phyloP scores from a whole-genome alignment of 2,113 vertebrate genomes.

The Bungarus multicinctus region DNA sequence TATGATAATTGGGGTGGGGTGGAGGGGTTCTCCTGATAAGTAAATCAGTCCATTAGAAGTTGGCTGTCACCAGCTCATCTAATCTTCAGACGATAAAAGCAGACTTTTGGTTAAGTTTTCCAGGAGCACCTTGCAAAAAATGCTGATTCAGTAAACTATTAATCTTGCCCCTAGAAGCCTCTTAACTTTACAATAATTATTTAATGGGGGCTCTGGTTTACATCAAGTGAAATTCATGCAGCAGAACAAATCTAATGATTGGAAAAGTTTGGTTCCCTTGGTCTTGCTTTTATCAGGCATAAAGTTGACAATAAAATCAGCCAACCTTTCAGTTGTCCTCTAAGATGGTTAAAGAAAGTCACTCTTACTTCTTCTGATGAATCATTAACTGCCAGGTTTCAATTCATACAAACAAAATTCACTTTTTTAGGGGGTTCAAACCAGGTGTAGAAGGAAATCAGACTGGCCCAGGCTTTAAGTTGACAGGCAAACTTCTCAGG shows the following conservation, averaged over 20 bases:
- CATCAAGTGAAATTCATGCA: slow-evolving; percentile 24
- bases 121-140: slow-evolving; percentile 9
- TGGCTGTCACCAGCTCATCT: not conserved
- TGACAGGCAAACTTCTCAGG: not conserved
- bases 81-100: not conserved
- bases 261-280: not conserved
- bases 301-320: slow-evolving; percentile 24
- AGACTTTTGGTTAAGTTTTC: not conserved
- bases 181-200: slow-evolving; percentile 21
- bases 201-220: slow-evolving; percentile 6
- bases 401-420: slow-evolving; percentile 16
- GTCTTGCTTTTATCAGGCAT: slow-evolving; percentile 25
- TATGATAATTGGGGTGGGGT: not conserved
- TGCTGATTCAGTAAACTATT: slow-evolving; percentile 13
- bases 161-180: slow-evolving; percentile 14
- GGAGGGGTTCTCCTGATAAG: not conserved
- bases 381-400: slow-evolving; percentile 1
- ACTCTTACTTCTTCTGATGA: slow-evolving; percentile 1
- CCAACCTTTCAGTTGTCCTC: slow-evolving; percentile 23
- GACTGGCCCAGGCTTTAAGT: not conserved
- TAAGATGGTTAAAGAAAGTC: slow-evolving; percentile 29
- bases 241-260: not conserved
- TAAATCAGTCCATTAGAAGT: rapidly evolving
- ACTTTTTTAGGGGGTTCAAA: not conserved
- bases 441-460: not conserved